Evolutionary conservation across 2,113 vertebrate species (phyloP).

Genomic region (Tamias sibiricus): DNA sequence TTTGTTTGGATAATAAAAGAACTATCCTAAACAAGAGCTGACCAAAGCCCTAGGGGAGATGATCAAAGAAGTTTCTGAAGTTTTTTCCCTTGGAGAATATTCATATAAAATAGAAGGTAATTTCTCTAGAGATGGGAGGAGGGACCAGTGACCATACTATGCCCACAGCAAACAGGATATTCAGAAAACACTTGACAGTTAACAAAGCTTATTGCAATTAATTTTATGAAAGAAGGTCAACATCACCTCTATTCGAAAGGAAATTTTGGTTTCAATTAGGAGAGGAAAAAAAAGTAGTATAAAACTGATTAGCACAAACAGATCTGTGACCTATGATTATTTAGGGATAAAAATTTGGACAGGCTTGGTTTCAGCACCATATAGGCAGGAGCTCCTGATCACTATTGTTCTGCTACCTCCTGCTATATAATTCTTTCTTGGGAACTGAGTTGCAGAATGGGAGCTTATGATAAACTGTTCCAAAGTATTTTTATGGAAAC

Average conservation of each 20-base stretch:
- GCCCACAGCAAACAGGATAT: not conserved
- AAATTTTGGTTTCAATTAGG: not conserved
- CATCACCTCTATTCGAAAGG: not conserved
- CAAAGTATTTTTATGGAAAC: constrained; percentile 72
- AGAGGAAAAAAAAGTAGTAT: not conserved
- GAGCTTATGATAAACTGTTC: constrained; percentile 7
- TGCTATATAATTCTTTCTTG: not conserved
- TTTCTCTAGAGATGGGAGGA: not conserved
- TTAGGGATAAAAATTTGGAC: not conserved
- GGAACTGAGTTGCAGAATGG: constrained; percentile 50
- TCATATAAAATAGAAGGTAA: not conserved
- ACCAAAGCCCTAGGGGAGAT: not conserved
- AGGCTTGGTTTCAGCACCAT: too few relatives aligned
- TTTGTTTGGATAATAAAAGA: not conserved
- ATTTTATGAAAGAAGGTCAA: not conserved
- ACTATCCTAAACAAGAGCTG: not conserved
- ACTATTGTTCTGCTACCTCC: not conserved
- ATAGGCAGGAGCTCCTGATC: not conserved
- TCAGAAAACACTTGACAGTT: not conserved
- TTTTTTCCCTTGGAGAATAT: not conserved
- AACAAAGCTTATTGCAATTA: not conserved
- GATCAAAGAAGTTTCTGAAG: not conserved
- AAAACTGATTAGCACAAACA: not conserved
- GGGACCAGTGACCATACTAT: accelerated
- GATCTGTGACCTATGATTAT: not conserved